Evolutionary conservation across 2,888 invertebrate genomes (phyloP).

Genomic region (Caenorhabditis wallacei): DNA sequence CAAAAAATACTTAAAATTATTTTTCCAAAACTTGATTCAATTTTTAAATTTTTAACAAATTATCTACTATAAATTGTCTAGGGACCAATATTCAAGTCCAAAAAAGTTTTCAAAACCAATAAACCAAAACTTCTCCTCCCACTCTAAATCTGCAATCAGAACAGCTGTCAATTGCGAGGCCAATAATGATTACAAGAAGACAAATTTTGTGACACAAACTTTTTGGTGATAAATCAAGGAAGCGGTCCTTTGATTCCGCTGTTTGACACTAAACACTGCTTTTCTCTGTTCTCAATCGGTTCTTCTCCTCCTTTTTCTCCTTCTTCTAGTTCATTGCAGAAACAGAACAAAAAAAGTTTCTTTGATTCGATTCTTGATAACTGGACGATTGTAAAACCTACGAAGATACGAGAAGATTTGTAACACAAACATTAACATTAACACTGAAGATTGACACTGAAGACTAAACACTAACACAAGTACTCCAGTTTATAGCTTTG

Average conservation of each 20-base stretch:
- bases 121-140: conserved; percentile 9
- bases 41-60: too few species aligned
- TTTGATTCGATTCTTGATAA: conserved; percentile 27
- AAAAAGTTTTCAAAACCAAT: not conserved
- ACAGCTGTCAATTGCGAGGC: conserved; percentile 54
- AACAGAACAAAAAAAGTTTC: too few species aligned
- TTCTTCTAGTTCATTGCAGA: not conserved
- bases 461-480: not conserved
- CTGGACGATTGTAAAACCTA: conserved; percentile 18
- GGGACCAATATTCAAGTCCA: too few species aligned
- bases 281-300: conserved; percentile 21
- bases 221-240: conserved; percentile 46
- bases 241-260: conserved; percentile 35
- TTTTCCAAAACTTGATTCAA: too few species aligned
- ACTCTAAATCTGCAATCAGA: conserved; percentile 11
- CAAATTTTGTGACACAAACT: conserved; percentile 47
- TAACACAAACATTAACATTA: conserved; percentile 53
- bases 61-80: too few species aligned
- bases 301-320: conserved; percentile 16
- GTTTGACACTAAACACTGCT: conserved; percentile 23
- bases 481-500: conserved; percentile 41
- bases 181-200: conserved; percentile 41
- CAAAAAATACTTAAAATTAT: too few species aligned
- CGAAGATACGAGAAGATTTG: conserved; percentile 31
- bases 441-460: conserved; percentile 22